Base-by-base conservation (phyloP, 2,888 invertebrate genomes). In the Galerucella pusilla region DNA sequence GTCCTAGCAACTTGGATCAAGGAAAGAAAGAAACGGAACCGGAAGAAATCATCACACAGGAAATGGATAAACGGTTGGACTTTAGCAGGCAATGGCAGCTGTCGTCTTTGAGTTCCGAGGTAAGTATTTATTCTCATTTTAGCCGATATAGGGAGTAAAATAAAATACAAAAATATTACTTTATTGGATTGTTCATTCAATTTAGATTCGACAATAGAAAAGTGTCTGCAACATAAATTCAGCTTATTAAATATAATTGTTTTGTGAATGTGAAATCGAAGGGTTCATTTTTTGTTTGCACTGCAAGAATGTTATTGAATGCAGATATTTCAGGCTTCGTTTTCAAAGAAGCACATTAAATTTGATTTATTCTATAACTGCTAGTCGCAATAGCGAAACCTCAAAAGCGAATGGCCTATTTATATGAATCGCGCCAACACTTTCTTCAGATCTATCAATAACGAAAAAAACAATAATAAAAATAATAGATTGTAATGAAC, bases 41-140 rank as follows among this genome's bases (percentile, higher is more conserved):
- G 45, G 66, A 46, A 35, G 60, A 46, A 42, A 46, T 49, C 16
- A 42, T 74, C 5, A 35, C 59, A 9, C 61, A 46, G 9, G 28
- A 54, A 12, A 9, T 54, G 49, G 52, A 71, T 10, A 67, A 65
- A 25, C n/a, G 49, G 9, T 20, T 72, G 7, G 65, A 66, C 67
- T 74, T 75, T 11, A 63, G 68, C 45, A 71, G 69, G 20, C 71
- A 71, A n/a, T 71, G 73, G 66, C 68, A 77, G 42, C 71, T 77
- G 16, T 77, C 77, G 10, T 78, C 78, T 45, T 66, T 75, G 1
- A 78, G 75, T 65, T 75, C 76, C n/a, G 78, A 78, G 74, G 78
- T 78, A 68, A 78, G 64, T 71, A 16, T 1, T 57, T 10, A 2
- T 20, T 12, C 12, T 46, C 3, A 68, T 57, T 68, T 68, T 57